These are phyloP conservation scores for Drosophila baimaii DNA, from an alignment of 1,140 invertebrate genomes.

Conservation along the genomic window DNA sequence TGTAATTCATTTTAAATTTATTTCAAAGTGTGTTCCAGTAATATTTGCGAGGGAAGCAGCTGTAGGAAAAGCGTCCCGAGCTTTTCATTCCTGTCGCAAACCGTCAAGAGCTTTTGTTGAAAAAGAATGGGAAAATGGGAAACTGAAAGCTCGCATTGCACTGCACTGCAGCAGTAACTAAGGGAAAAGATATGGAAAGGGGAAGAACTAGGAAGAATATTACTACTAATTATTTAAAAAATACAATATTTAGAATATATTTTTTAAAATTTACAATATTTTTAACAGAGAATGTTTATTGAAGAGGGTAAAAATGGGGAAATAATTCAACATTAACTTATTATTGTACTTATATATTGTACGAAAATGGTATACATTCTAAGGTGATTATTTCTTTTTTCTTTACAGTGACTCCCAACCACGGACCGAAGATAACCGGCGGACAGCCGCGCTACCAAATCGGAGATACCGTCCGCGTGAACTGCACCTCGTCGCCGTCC, in stretches of 20 bases:
- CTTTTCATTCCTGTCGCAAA: constrained; percentile 14
- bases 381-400: constrained; percentile 43
- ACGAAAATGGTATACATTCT: neutral
- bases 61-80: neutral
- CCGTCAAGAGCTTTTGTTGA: neutral
- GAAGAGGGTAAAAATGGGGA: too few species aligned
- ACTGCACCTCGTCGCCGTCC: constrained; percentile 92
- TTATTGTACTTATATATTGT: too few species aligned
- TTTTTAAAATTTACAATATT: too few species aligned
- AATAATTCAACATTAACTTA: too few species aligned
- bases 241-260: too few species aligned
- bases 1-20: too few species aligned
- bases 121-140: neutral
- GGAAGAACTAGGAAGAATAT: too few species aligned
- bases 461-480: constrained; percentile 91
- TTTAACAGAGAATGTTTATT: too few species aligned
- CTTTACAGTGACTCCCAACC: constrained; percentile 90
- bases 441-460: constrained; percentile 91
- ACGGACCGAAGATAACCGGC: constrained; percentile 92
- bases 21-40: too few species aligned
- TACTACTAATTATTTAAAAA: too few species aligned
- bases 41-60: neutral
- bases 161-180: too few species aligned
- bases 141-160: neutral
- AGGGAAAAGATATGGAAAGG: too few species aligned